Evolutionary conservation across 2,113 vertebrate species (phyloP), one percentile per base, ranked within the genome.

Genomic region (Galbula dea): DNA sequence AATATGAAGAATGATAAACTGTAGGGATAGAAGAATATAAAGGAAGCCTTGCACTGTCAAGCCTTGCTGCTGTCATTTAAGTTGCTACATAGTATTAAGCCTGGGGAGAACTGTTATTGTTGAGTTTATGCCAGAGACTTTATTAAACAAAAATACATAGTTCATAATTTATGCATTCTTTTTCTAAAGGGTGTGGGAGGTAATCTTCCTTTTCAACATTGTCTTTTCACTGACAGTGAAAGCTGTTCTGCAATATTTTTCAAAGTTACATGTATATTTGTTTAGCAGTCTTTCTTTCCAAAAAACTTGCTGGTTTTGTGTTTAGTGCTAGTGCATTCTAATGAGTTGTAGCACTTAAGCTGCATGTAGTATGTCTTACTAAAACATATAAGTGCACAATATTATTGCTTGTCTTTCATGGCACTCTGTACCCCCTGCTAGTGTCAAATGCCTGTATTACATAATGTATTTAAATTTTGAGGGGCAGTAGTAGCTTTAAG

Each of bases 1-100:
- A 89, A 94, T 90, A 63, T 37, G 48, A 88, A 82, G 51, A 57
- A 66, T 66, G 45, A 76, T 77, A 87, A 93, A 95, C 83, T 91
- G 49, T 65, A 46, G 45, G 36, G 78, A 41, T 22, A 74, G 67
- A 67, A 82, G 41, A 80, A 76, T 63, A 84, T 69, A 79, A 83
- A 83, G 51, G 41, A 63, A 61, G 74, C 59, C 29, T 76, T 84
- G 36, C 39, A 45, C 41, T 91, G 30, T 54, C n/a, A 73, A 52
- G 22, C 78, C 49, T 86, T 80, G 58, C 43, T 86, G 63, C 23
- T 86, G 36, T 62, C 45, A 55, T 75, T 78, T 90, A 86, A 65
- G 58, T 78, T 73, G 19, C 58, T 81, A 14, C 18, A 12, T 34
- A 77, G 24, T n/a, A 49, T 22, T 91, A 75, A 86, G 67, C 7